phyloP scores from a whole-genome alignment of 2,888 invertebrate species.

The Rhamnusium bicolor region DNA sequence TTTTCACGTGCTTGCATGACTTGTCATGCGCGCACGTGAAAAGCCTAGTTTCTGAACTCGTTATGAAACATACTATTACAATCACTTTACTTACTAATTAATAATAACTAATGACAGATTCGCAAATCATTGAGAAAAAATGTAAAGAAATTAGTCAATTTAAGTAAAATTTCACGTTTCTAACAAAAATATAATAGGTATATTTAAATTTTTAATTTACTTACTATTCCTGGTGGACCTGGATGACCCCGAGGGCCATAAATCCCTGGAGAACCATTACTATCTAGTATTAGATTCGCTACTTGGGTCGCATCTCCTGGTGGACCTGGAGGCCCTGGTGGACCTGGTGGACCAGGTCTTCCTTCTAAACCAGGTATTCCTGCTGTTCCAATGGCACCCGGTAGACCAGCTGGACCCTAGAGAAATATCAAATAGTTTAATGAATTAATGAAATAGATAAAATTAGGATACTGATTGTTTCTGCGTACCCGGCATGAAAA shows the following conservation, averaged over 20 bases:
- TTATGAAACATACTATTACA: too few species aligned
- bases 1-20: too few species aligned
- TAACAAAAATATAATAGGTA: not conserved
- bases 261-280: slow-evolving; percentile 66
- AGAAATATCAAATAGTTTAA: not conserved
- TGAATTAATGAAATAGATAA: too few species aligned
- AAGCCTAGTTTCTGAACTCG: too few species aligned
- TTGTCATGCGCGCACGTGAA: too few species aligned
- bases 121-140: too few species aligned
- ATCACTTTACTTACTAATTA: too few species aligned
- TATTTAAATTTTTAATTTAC: slow-evolving; percentile 41
- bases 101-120: too few species aligned
- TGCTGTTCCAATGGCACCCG: slow-evolving; percentile 50
- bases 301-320: slow-evolving; percentile 65
- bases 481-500: too few species aligned
- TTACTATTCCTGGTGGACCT: slow-evolving; percentile 74
- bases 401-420: slow-evolving; percentile 66
- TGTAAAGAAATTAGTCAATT: too few species aligned
- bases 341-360: slow-evolving; percentile 64
- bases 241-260: slow-evolving; percentile 74
- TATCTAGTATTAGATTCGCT: slow-evolving; percentile 55
- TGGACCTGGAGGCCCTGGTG: slow-evolving; percentile 71
- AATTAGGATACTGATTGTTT: too few species aligned
- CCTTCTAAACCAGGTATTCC: slow-evolving; percentile 61
- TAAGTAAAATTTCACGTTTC: too few species aligned